Percentiles rank a stretch among this genome's conserved stretches.
These are phyloP conservation scores for Mayetiola destructor DNA, from an alignment of 2,888 invertebrate species.

Conservation along the genomic window DNA sequence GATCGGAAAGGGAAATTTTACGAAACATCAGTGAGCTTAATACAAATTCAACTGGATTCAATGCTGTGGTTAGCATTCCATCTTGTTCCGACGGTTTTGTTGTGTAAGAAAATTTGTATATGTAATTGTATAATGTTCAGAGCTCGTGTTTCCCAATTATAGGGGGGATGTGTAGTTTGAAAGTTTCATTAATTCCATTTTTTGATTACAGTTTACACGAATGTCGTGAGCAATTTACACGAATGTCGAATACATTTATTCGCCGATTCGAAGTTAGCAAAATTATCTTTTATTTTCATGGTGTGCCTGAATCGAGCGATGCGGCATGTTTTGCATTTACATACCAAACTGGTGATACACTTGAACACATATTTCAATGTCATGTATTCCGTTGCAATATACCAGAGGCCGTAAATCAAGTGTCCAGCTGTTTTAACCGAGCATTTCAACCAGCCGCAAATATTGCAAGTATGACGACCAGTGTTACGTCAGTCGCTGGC, in stretches of 20 bases:
- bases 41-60: slow-evolving; percentile 57
- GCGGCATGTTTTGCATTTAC: slow-evolving; percentile 97
- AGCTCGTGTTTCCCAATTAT: not conserved
- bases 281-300: slow-evolving; percentile 89
- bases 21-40: slow-evolving; percentile 85
- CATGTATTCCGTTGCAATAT: slow-evolving; percentile 94
- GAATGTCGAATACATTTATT: slow-evolving; percentile 66
- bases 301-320: slow-evolving; percentile 65
- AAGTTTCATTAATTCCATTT: not conserved
- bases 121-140: too few species aligned
- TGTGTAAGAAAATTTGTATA: slow-evolving; percentile 51
- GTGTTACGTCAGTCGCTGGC: slow-evolving; percentile 43
- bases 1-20: slow-evolving; percentile 84
- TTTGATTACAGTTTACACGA: slow-evolving; percentile 57
- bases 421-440: slow-evolving; percentile 78
- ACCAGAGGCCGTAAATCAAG: slow-evolving; percentile 75
- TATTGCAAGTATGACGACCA: slow-evolving; percentile 68
- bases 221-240: too few species aligned
- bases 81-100: slow-evolving; percentile 85
- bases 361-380: slow-evolving; percentile 77
- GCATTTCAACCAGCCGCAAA: slow-evolving; percentile 67
- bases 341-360: slow-evolving; percentile 82
- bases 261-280: slow-evolving; percentile 81
- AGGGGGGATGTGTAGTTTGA: not conserved
- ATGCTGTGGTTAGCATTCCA: slow-evolving; percentile 84